phyloP scores from a whole-genome alignment of 2,113 vertebrate genomes.

The Grus americana region DNA sequence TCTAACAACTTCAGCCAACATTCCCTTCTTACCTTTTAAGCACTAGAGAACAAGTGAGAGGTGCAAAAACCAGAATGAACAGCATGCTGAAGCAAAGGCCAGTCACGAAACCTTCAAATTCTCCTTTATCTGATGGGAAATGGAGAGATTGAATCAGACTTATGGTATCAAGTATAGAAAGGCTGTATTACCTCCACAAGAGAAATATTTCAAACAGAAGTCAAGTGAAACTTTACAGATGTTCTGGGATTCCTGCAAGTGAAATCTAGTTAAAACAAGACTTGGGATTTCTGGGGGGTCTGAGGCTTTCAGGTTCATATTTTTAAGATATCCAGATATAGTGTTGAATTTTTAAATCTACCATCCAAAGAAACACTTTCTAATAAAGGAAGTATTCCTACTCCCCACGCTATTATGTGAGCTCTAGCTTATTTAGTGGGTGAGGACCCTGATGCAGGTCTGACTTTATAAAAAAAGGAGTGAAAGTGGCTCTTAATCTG shows the following conservation, averaged over 20 bases:
- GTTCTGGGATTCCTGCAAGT: background rate
- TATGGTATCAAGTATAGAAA: background rate
- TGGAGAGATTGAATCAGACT: background rate
- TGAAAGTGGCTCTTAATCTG: background rate
- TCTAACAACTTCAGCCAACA: background rate
- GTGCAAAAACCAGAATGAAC: background rate
- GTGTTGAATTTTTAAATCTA: background rate
- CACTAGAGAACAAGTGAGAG: conserved; percentile 7
- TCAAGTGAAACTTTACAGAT: background rate
- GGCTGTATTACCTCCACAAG: background rate
- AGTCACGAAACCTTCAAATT: conserved; percentile 39
- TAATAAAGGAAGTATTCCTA: background rate
- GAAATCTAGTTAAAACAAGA: background rate
- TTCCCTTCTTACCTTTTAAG: conserved; percentile 51
- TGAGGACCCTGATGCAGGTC: background rate
- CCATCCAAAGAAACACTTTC: background rate
- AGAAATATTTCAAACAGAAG: background rate
- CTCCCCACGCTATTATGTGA: background rate
- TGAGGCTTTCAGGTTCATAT: background rate
- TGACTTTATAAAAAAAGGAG: background rate
- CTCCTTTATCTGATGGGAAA: conserved; percentile 53
- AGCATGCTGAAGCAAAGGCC: conserved; percentile 15
- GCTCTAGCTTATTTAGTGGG: background rate
- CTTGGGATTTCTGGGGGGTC: background rate
- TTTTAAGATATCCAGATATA: background rate